Evolutionary conservation across 1,140 invertebrate genomes (phyloP).

Genomic region (Aphelinus certus): DNA sequence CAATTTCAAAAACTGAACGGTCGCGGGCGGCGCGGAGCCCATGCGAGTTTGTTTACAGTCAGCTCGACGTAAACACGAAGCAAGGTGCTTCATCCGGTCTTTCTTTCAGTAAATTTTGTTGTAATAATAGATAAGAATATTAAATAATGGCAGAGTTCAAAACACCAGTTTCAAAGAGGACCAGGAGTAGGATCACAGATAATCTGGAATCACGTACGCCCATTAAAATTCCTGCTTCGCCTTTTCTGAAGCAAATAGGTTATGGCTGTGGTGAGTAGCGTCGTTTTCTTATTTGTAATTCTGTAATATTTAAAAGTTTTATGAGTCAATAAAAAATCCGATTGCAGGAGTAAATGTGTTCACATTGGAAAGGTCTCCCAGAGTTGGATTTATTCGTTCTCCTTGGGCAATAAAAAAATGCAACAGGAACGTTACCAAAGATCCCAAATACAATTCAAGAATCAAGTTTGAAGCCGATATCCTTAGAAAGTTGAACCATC

Average conservation of each 20-base stretch:
- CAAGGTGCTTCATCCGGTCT: too few relatives aligned
- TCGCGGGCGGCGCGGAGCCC: too few relatives aligned
- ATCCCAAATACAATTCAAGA: constrained; percentile 64
- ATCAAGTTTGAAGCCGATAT: constrained; percentile 78
- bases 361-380: constrained; percentile 76
- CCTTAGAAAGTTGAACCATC: constrained; percentile 77
- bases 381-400: constrained; percentile 71
- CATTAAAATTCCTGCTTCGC: constrained; percentile 73
- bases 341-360: constrained; percentile 78
- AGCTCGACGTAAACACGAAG: too few relatives aligned
- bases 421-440: constrained; percentile 59
- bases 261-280: constrained; percentile 76
- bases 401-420: constrained; percentile 87
- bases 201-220: constrained; percentile 54
- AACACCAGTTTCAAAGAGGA: constrained; percentile 51
- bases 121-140: too few relatives aligned
- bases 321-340: constrained; percentile 32
- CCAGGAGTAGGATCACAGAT: constrained; percentile 43
- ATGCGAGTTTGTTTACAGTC: too few relatives aligned
- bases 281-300: constrained; percentile 9
- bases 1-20: too few relatives aligned
- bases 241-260: constrained; percentile 75
- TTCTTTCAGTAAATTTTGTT: too few relatives aligned
- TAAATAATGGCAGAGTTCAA: constrained; percentile 55
- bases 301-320: not conserved